Conservation (phyloP, 2,113 vertebrate genomes). For the Myiozetetes cayanensis region DNA sequence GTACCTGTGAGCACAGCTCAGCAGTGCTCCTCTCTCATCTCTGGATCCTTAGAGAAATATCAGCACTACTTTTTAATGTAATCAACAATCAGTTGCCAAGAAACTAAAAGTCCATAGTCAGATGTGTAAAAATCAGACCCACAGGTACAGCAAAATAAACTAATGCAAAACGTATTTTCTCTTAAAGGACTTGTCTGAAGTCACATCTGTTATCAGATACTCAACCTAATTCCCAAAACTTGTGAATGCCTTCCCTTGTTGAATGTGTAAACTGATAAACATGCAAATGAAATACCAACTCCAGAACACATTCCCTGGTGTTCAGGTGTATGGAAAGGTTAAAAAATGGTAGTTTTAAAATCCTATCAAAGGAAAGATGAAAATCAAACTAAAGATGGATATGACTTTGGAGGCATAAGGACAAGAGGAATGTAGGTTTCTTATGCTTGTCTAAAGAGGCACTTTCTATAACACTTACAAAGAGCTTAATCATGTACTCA, state of each 20-base stretch:
- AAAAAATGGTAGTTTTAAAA: not conserved
- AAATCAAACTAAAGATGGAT: not conserved
- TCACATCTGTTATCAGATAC: not conserved
- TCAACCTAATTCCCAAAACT: not conserved
- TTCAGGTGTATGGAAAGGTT: not conserved
- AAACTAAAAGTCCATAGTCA: not conserved
- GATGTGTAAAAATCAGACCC: not conserved
- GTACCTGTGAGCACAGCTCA: not conserved
- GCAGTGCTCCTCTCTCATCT: not conserved
- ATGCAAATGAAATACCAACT: not conserved
- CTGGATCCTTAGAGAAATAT: not conserved
- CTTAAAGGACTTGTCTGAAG: not conserved
- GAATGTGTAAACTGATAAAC: not conserved
- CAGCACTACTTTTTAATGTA: not conserved
- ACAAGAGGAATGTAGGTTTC: not conserved
- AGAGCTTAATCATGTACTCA: not conserved
- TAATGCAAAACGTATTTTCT: not conserved
- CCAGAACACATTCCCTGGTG: not conserved
- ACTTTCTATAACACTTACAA: not conserved
- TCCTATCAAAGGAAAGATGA: not conserved
- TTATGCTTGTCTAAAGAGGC: not conserved
- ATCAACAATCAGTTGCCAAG: not conserved
- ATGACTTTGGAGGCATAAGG: not conserved
- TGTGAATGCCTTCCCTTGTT: not conserved
- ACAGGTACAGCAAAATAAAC: not conserved